phyloP scores from a whole-genome alignment of 2,888 invertebrate genomes.

The Eilema caniola region DNA sequence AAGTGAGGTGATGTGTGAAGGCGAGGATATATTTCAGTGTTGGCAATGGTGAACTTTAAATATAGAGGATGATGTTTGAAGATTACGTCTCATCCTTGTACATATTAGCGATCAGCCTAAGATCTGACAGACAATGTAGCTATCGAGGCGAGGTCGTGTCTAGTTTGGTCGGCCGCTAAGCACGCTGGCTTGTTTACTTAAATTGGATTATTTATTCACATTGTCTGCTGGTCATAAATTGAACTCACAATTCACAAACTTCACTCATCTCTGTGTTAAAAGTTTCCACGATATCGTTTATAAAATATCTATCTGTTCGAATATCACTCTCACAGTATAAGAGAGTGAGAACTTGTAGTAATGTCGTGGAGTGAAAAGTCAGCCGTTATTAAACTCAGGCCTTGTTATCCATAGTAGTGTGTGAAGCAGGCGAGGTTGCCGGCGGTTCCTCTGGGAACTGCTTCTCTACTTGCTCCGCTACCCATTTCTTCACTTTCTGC shows the following conservation, averaged over 20 bases:
- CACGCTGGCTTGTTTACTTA: neutral
- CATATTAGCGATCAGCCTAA: neutral
- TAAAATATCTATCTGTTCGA: neutral
- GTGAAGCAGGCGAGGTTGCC: constrained; percentile 61
- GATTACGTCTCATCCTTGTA: neutral
- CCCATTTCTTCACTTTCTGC: constrained; percentile 85
- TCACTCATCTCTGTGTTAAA: neutral
- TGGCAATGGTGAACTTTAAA: neutral
- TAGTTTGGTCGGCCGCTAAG: neutral
- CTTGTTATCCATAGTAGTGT: constrained; percentile 48
- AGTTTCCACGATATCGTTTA: neutral
- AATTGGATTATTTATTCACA: constrained; percentile 1
- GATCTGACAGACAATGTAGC: neutral
- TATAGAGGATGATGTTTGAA: neutral
- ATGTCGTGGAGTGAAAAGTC: neutral
- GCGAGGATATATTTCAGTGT: neutral
- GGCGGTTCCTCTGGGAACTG: constrained; percentile 78
- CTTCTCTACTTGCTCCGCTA: constrained; percentile 83
- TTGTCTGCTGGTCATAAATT: constrained; percentile 4
- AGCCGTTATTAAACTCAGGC: constrained; percentile 29
- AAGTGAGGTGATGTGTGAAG: neutral
- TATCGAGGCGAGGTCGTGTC: neutral
- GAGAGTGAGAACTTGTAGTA: neutral
- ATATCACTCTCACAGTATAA: neutral
- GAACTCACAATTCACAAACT: neutral